These are phyloP conservation scores for Phyllotis vaccarum DNA, from an alignment of 2,797 vertebrate species.

Conservation along the genomic window DNA sequence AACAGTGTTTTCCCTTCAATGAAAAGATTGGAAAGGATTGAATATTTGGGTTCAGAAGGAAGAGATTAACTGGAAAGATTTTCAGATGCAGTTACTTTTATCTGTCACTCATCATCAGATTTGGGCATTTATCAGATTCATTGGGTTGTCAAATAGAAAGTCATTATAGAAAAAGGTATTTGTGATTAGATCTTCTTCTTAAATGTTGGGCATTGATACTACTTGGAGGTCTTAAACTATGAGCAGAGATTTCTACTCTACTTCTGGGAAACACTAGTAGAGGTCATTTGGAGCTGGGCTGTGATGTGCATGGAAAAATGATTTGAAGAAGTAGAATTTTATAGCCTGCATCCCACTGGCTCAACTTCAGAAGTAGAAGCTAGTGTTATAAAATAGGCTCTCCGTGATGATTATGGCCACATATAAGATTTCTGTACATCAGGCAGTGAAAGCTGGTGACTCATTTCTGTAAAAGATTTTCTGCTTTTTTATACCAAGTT, in stretches of 20 bases:
- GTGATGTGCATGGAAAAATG: not conserved
- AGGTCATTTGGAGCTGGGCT: not conserved
- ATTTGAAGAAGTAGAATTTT: constrained; percentile 43
- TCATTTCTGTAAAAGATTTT: constrained; percentile 46
- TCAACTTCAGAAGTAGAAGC: constrained; percentile 11
- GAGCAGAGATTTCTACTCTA: not conserved
- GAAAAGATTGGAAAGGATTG: not conserved
- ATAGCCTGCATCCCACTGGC: not conserved
- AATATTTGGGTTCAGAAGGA: not conserved
- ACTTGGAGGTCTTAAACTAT: not conserved
- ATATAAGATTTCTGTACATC: not conserved
- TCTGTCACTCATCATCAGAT: not conserved
- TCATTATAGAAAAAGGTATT: not conserved
- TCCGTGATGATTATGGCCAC: not conserved
- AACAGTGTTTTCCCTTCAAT: not conserved
- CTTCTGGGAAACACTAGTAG: not conserved
- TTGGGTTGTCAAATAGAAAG: constrained; percentile 51
- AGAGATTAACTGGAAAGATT: not conserved
- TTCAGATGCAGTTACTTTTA: not conserved
- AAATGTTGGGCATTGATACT: not conserved
- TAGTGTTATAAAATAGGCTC: constrained; percentile 16
- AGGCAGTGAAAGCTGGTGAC: constrained; percentile 11
- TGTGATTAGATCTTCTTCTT: not conserved
- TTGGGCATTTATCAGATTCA: constrained; percentile 14
- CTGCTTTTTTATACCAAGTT: constrained; percentile 9